Evolutionary conservation across 2,113 vertebrate genomes (phyloP), one percentile per base, ranked within the genome.

Genomic region (Planiliza haematocheilus): DNA sequence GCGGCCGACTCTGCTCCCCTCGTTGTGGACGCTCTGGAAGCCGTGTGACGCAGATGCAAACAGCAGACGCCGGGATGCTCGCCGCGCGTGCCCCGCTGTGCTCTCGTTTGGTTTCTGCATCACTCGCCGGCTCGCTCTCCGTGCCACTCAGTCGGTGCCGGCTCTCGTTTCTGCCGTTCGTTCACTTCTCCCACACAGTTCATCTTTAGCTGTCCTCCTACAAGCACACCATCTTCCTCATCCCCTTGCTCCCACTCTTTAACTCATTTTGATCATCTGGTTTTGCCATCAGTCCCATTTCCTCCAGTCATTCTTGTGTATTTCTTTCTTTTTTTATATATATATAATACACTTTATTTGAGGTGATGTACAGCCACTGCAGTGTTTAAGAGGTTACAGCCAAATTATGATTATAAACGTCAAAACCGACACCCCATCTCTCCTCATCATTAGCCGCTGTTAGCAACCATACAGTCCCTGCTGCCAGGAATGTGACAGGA

Each of bases 1-100:
- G 87, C 51, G 86, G 76, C 64, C 7, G 36, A 16, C 70, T 87
- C 85, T 86, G 82, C 42, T 90, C 77, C 49, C 42, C 83, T 86
- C 83, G 52, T 89, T 61, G 2, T 85, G 76, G 75, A 68, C 5
- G 51, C 64, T 83, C 62, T 66, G n/a, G 48, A 49, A 77, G 79
- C 42, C 42, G 51, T 1, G 46, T 43, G 65, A 77, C 20, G 74
- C 77, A 82, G 82, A 91, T 91, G 79, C 48, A 69, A 82, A 86
- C 77, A 75, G 69, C 90, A 90, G 85, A 87, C 71, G 48, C 46
- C 13, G 58, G 70, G 74, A 70, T 68, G 49, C 75, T 78, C 8
- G 45, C 51, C 18, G 64, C 21, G 43, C 34, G 3, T 46, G 65
- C 68, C 87, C 70, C n/a, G 53, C 77, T 82, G 76, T 38, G 82